Evolutionary conservation across 2,113 vertebrate genomes (phyloP).

Genomic region (Takifugu bimaculatus): DNA sequence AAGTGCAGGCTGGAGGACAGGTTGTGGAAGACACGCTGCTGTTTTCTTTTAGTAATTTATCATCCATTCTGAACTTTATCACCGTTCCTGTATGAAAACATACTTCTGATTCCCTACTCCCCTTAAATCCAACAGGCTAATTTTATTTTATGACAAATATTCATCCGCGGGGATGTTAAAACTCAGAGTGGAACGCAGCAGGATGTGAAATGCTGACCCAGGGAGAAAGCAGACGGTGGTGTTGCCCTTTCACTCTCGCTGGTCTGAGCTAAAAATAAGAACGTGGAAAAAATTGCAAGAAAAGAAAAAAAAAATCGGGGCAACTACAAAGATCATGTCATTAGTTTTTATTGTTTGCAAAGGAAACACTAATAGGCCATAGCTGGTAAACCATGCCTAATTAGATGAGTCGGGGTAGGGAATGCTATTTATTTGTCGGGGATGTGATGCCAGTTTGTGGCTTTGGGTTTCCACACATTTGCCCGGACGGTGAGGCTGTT

Average conservation of each 20-base stretch:
- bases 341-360: constrained; percentile 69
- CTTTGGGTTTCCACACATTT: constrained; percentile 54
- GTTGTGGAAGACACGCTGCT: constrained; percentile 7
- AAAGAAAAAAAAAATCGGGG: constrained; percentile 50
- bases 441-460: constrained; percentile 50
- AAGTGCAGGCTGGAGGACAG: constrained; percentile 23
- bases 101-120: constrained; percentile 15
- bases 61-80: constrained; percentile 7
- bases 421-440: constrained; percentile 64
- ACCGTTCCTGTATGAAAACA: constrained; percentile 15
- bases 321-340: constrained; percentile 61
- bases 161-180: constrained; percentile 32
- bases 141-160: constrained; percentile 22
- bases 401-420: constrained; percentile 59
- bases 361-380: constrained; percentile 64
- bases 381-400: constrained; percentile 68
- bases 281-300: constrained; percentile 53
- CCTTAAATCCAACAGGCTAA: constrained; percentile 12
- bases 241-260: constrained; percentile 61
- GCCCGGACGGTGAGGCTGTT: constrained; percentile 31
- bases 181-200: constrained; percentile 28
- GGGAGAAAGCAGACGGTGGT: constrained; percentile 51
- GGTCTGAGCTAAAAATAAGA: constrained; percentile 64
- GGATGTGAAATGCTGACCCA: constrained; percentile 59
- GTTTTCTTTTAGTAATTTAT: constrained; percentile 20